These are phyloP conservation scores for Pseudachorutes palmiensis DNA, from an alignment of 1,140 invertebrate species.

Conservation along the genomic window DNA sequence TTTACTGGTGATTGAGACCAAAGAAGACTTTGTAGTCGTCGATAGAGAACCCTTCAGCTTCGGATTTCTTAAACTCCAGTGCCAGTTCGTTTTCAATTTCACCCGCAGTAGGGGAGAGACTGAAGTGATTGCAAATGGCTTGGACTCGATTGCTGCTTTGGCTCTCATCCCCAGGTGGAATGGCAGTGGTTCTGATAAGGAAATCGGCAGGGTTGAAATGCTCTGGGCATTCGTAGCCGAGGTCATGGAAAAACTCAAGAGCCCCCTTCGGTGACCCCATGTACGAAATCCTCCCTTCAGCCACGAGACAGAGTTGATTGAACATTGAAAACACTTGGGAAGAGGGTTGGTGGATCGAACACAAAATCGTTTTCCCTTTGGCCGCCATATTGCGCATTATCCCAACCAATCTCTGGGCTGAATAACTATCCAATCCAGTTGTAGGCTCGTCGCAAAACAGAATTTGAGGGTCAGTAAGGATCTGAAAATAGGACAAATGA, in stretches of 20 bases:
- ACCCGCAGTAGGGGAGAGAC: conserved; percentile 60
- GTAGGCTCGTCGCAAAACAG: conserved; percentile 76
- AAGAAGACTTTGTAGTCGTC: neutral
- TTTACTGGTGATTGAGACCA: neutral
- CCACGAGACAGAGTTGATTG: conserved; percentile 64
- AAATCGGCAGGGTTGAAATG: conserved; percentile 66
- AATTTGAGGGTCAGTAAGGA: conserved; percentile 65
- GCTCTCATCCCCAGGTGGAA: conserved; percentile 47
- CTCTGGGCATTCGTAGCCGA: conserved; percentile 53
- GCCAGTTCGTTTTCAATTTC: conserved; percentile 48
- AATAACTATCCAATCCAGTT: conserved; percentile 72
- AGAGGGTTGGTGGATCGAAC: conserved; percentile 79
- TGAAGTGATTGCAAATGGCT: conserved; percentile 66
- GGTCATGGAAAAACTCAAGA: conserved; percentile 19
- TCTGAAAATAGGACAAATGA: no score
- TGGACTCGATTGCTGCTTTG: conserved; percentile 53
- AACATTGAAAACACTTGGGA: conserved; percentile 75
- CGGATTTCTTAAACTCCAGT: conserved; percentile 31
- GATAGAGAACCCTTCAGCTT: neutral
- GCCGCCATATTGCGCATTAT: conserved; percentile 56
- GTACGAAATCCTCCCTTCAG: conserved; percentile 52
- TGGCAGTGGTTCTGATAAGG: conserved; percentile 55
- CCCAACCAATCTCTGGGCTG: conserved; percentile 61
- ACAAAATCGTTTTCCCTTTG: conserved; percentile 66
- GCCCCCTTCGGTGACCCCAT: conserved; percentile 22